Evolutionary conservation across 2,888 invertebrate species (phyloP), one percentile per base, ranked within the genome.

Genomic region (Eristalinus sepulchralis): DNA sequence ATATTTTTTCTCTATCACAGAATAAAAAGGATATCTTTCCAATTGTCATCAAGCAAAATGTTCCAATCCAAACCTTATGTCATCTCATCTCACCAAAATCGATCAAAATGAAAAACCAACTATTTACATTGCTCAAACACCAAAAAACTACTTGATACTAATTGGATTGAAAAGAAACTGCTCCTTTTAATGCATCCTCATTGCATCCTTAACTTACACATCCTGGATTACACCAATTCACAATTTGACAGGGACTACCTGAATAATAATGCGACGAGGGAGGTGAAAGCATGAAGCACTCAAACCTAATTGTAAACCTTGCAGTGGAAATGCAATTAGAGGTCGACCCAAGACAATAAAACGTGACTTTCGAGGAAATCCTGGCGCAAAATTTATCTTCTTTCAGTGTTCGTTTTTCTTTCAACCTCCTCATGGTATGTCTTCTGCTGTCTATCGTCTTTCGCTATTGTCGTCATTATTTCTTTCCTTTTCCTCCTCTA

Each of bases 301-400:
- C 55, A 53, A 20, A 80, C 80, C 81, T 79, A 84, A 84, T 84
- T 84, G 84, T 76, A 80, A 84, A 67, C 80, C 76, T 76, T 84
- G 84, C 84, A 84, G 66, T 81, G 81, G 77, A 77, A 85, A 85
- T 73, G 85, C 85, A 85, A 85, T 85, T 85, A 85, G 85, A 82
- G 85, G 82, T 85, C 82, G 85, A 82, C 82, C 82, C 64, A 77
- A 82, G 85, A 85, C 76, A 85, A 85, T 71, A 85, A 68, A 82
- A 85, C 85, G 82, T 85, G 85, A 85, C 85, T 82, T 85, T 82
- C n/a, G 10, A 75, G 82, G 85, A 85, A 85, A 85, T 85, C 85
- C 85, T 72, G 76, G 72, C 72, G 73, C 73, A 73, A 77, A 77
- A 85, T 73, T 73, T 84, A 77, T 76, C 80, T 71, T 57, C 31